Evolutionary conservation across 2,113 vertebrate species (phyloP).

Genomic region (Cebus imitator): DNA sequence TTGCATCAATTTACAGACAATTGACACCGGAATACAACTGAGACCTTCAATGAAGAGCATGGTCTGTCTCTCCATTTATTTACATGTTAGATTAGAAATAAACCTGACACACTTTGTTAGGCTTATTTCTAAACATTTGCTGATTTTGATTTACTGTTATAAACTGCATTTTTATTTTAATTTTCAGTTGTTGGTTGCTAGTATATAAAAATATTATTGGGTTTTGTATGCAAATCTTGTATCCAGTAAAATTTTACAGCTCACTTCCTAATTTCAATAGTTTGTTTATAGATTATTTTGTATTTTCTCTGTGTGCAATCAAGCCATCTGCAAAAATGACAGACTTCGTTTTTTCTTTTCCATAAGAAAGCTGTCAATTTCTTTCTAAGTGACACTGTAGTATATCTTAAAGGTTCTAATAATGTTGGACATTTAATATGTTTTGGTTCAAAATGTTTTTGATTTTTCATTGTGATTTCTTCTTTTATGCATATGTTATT

Average conservation of each 20-base stretch:
- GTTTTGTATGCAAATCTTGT: background rate
- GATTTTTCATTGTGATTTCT: background rate
- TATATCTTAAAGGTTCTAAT: background rate
- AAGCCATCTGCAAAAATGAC: too few relatives aligned
- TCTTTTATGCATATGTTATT: background rate
- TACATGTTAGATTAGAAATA: background rate
- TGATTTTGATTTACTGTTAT: background rate
- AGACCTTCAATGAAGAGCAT: background rate
- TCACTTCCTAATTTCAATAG: background rate
- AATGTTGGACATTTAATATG: background rate
- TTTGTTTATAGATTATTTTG: background rate
- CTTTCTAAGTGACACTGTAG: background rate
- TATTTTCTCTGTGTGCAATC: background rate
- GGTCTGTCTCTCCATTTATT: background rate
- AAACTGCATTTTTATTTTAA: background rate
- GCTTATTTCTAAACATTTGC: background rate
- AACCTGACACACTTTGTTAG: background rate
- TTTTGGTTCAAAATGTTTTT: background rate
- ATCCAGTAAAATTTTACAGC: background rate
- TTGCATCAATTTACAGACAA: background rate
- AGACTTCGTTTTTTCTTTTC: background rate
- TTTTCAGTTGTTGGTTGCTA: background rate
- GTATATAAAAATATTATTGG: background rate
- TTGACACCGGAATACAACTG: background rate
- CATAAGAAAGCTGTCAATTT: background rate